Conservation (phyloP, 2,113 vertebrate species). For the Istiophorus platypterus region DNA sequence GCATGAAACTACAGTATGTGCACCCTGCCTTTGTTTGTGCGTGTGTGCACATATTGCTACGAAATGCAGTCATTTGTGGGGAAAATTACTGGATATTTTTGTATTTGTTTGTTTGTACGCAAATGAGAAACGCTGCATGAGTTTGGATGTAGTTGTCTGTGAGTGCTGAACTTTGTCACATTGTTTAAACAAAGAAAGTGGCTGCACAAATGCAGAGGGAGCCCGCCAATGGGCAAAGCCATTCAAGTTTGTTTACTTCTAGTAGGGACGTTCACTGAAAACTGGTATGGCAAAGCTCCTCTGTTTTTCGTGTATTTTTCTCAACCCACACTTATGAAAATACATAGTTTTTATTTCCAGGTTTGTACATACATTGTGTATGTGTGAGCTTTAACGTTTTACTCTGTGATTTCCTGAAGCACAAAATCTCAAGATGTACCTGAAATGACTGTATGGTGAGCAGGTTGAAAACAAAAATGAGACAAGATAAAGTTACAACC, state of each 20-base stretch:
- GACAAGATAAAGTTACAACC: not conserved
- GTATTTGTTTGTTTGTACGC: not conserved
- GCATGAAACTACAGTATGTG: conserved; percentile 26
- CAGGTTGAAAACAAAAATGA: conserved; percentile 16
- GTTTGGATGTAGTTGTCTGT: not conserved
- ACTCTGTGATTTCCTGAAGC: not conserved
- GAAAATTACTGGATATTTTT: conserved; percentile 23
- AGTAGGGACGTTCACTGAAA: conserved; percentile 16
- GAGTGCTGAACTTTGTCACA: conserved; percentile 16
- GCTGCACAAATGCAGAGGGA: conserved; percentile 1
- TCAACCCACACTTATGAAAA: conserved; percentile 14
- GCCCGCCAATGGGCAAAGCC: not conserved
- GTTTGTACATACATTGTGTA: too few relatives aligned
- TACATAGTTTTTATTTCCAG: not conserved
- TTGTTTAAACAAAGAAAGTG: conserved; percentile 24
- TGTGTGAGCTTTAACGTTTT: not conserved
- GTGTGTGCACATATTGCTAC: not conserved
- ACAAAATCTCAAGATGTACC: not conserved
- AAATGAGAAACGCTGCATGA: not conserved
- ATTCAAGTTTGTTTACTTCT: conserved; percentile 17
- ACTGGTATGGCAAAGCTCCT: conserved; percentile 1
- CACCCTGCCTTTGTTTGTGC: conserved; percentile 43
- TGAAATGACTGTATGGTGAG: not conserved
- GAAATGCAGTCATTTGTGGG: conserved; percentile 1
- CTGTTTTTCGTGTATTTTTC: not conserved